Base-by-base conservation (phyloP, 2,888 invertebrate species). In the Aspidiotus rigidus region DNA sequence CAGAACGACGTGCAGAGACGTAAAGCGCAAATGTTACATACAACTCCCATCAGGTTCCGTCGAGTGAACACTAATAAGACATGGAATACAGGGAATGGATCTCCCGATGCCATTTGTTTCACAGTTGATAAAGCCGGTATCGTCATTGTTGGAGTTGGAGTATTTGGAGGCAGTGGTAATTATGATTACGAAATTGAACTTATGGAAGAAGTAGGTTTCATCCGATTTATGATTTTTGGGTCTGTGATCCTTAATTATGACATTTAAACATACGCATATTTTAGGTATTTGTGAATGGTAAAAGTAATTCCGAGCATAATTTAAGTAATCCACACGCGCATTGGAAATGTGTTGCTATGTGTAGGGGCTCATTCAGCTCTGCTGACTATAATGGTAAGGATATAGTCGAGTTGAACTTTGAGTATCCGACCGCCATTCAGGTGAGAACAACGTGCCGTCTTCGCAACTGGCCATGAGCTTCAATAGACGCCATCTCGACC, bases 71-170 rank as follows among this genome's bases (percentile, higher is more conserved):
- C 89, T 73, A 88, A 89, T 62, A 85, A 93, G 59, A 90, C 91
- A 0, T 98, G 98, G 98, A 96, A 97, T 78, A 94, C 96, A 0
- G 94, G 96, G 6, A 94, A 93, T 77, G 96, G 96, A 42, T 93
- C 93, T 10, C 93, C 96, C 0, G 98, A 99, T 80, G 96, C 96
- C 0, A 90, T 99, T 75, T 92, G 92, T 75, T 94, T 97, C 76
- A 87, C 89, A 49, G 95, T 97, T 10, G 96, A 98, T 80, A 83
- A 89, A 17, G 83, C 89, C 0, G 96, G 96, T 2, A 86, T 97
- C 61, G 86, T 90, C 39, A 84, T 98, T 55, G 90, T 90, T 41
- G 98, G 97, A 0, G 90, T 90, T 6, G 89, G 89, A 75, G 86
- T 96, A 42, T 98, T 92, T 77, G 90, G 91, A 0, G 96, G 96